Conservation (phyloP, 1,140 invertebrate genomes). For the Chionoecetes opilio region DNA sequence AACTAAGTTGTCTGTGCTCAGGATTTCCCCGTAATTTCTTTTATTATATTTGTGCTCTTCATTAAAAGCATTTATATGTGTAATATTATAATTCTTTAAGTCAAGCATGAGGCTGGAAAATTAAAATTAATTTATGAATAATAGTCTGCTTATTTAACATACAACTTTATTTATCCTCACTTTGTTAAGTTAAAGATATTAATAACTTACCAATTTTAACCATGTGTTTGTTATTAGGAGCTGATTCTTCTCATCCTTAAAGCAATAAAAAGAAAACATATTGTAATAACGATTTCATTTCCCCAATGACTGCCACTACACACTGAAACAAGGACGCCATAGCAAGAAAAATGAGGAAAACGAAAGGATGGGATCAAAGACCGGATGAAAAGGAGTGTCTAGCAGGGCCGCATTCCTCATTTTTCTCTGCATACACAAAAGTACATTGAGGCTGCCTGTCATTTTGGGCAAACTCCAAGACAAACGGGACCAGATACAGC, state of each 20-base stretch:
- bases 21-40: conserved; percentile 76
- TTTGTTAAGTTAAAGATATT: conserved; percentile 81
- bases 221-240: conserved; percentile 96
- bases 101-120: conserved; percentile 77
- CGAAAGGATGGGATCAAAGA: conserved; percentile 68
- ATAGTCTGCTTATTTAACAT: conserved; percentile 80
- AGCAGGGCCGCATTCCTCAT: conserved; percentile 75
- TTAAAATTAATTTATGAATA: conserved; percentile 78
- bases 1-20: conserved; percentile 81
- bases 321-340: conserved; percentile 82
- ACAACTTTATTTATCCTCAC: conserved; percentile 83
- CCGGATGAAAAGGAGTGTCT: conserved; percentile 70
- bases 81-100: conserved; percentile 77
- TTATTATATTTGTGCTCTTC: conserved; percentile 63
- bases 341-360: conserved; percentile 82
- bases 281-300: conserved; percentile 81
- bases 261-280: conserved; percentile 84
- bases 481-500: conserved; percentile 75
- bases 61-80: conserved; percentile 76
- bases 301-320: conserved; percentile 81
- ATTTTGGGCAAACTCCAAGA: conserved; percentile 80
- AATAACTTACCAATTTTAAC: conserved; percentile 92
- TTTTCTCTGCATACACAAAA: conserved; percentile 80
- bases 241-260: conserved; percentile 96
- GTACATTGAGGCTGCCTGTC: conserved; percentile 80